Evolutionary conservation across 2,888 invertebrate genomes (phyloP), one percentile per base, ranked within the genome.

Genomic region (Cotesia congregata): DNA sequence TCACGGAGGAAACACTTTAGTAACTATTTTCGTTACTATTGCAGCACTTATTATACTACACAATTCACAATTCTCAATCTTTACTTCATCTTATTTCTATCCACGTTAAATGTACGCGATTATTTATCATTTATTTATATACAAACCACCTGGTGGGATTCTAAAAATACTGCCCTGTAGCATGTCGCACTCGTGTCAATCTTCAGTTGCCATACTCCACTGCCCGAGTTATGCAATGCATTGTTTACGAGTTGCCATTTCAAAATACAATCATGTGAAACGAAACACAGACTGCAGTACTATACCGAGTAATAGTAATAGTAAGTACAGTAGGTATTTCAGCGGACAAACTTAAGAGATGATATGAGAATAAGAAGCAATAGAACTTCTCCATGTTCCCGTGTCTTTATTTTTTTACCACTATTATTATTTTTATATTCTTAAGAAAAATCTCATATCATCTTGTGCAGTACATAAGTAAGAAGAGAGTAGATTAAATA

Each of bases 221-320:
- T 81, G 78, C 78, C 81, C 76, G 79, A 78, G 76, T 86, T 86
- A 85, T 80, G 87, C 86, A 88, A 88, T 81, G 83, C 81, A 86
- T 88, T 87, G 86, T 87, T 88, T 86, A 86, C 83, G 83, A 85
- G 82, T 83, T 80, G 85, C 83, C 85, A 86, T 88, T 88, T 88
- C 85, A 87, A 87, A 87, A 87, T 88, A 86, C 85, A 88, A 86
- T 87, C 85, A 84, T 86, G 85, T 85, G 87, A 85, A 30, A 30
- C 30, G 30, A 30, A 30, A 30, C 30, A 30, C 30, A 30, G 30
- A 83, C 80, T 78, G 74, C 78, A 74, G 64, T 77, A 70, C 41
- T 70, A 40, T 64, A 67, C 74, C 15, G 73, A 41, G 65, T 20
- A 12, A 12, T 64, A 67, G 40, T 72, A 38, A 12, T 30, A 12